Evolutionary conservation across 2,888 invertebrate species (phyloP), one percentile per base, ranked within the genome.

Genomic region (Phoenoteleia sp.): DNA sequence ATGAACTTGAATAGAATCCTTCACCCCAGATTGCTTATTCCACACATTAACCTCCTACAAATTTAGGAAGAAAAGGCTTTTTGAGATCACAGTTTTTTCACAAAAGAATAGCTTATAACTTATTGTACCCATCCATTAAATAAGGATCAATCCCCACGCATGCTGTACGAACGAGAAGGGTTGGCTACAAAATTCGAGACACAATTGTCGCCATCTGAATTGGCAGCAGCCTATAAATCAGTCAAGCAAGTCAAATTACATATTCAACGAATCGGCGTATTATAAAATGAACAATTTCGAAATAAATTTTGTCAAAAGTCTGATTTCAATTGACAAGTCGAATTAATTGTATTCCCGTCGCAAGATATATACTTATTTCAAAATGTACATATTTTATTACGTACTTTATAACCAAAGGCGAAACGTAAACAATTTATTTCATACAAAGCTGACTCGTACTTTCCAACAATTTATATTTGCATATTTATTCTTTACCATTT

Each of bases 71-170:
- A 81, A 81, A 67, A 67, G 67, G 66, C 81, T 81, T 81, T 81
- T 75, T 81, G 67, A 75, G 74, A 81, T 81, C 60, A 74, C 72
- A 67, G 75, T 75, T 81, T 81, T 75, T 75, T 75, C 62, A 81
- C 81, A 81, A 81, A 81, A 81, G 81, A 81, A 81, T 81, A 81
- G 81, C 81, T 81, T 67, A 81, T 81, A 81, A 69, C 81, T 69
- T 81, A 81, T 74, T 69, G 75, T 81, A 25, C 81, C 69, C 62
- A 58, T 81, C 62, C 75, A 81, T 81, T 81, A 81, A 81, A 62
- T 69, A 75, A 81, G 69, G 69, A 75, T 81, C 75, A 69, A 75
- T 69, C 75, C 75, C 75, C 67, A 67, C 74, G 74, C 81, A 56
- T 56, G 29, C 45, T 66, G 72, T 27, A 62, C 17, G 67, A 60